Percentiles rank a stretch among this genome's conserved stretches.
Evolutionary conservation across 2,888 invertebrate genomes (phyloP).

Genomic region (Hyppa rectilinea): DNA sequence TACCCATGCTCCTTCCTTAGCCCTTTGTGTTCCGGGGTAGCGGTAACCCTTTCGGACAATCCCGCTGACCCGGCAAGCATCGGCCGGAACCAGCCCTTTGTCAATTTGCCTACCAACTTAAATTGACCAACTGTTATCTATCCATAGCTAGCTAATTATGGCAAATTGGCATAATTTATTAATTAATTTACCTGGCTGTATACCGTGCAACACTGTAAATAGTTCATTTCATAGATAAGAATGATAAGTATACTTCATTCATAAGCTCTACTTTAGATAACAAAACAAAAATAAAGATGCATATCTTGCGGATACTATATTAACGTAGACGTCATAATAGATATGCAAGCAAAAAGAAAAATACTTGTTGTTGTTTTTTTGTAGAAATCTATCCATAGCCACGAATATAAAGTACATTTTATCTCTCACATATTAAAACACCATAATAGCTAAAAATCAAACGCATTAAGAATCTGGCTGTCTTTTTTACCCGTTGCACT

Average conservation of each 20-base stretch:
- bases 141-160: too few relatives aligned
- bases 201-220: background rate
- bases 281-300: background rate
- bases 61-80: too few relatives aligned
- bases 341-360: background rate
- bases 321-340: background rate
- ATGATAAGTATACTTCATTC: constrained; percentile 13
- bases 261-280: constrained; percentile 34
- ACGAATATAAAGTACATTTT: background rate
- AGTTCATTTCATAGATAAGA: constrained; percentile 18
- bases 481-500: background rate
- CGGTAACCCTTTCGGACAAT: too few relatives aligned
- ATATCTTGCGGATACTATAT: constrained; percentile 4
- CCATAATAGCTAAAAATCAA: background rate
- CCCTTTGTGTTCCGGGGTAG: too few relatives aligned
- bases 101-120: background rate
- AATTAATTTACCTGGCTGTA: background rate
- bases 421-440: background rate
- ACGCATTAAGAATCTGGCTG: background rate
- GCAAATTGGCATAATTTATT: background rate
- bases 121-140: background rate
- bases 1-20: too few relatives aligned
- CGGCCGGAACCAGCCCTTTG: too few relatives aligned
- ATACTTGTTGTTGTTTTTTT: background rate
- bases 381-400: background rate